Conservation (phyloP, 2,888 invertebrate genomes). For the Scaptomyza cyrtandrae region DNA sequence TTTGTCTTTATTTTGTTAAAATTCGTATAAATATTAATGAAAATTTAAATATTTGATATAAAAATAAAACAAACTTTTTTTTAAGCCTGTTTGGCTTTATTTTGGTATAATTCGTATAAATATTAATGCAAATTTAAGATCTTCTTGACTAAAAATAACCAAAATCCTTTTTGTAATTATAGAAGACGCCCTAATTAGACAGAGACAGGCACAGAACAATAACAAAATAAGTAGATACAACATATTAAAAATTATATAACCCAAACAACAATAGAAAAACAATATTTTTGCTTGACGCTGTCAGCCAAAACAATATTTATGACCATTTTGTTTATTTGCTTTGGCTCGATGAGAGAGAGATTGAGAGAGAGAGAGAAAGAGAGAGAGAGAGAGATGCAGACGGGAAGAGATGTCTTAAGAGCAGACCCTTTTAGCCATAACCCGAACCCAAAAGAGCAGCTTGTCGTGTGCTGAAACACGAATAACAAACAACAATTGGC, state of each 20-base stretch:
- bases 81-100: too few relatives aligned
- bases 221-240: constrained; percentile 28
- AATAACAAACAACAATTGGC: constrained; percentile 36
- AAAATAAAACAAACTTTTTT: too few relatives aligned
- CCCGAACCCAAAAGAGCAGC: constrained; percentile 10
- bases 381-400: not conserved
- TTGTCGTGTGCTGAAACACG: constrained; percentile 24
- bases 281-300: constrained; percentile 44
- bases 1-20: too few relatives aligned
- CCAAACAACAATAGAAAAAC: constrained; percentile 40
- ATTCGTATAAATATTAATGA: too few relatives aligned
- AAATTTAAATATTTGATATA: too few relatives aligned
- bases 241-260: constrained; percentile 68
- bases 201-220: constrained; percentile 53
- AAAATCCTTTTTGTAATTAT: constrained; percentile 14
- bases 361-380: not conserved
- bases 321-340: constrained; percentile 66
- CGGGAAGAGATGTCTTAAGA: constrained; percentile 5
- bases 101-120: too few relatives aligned
- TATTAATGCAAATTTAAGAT: too few relatives aligned
- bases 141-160: constrained; percentile 17
- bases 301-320: constrained; percentile 59
- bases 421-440: constrained; percentile 8
- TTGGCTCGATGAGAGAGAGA: constrained; percentile 22
- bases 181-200: constrained; percentile 64